Base-by-base conservation (phyloP, 1,140 invertebrate genomes). In the Chironomus tepperi region DNA sequence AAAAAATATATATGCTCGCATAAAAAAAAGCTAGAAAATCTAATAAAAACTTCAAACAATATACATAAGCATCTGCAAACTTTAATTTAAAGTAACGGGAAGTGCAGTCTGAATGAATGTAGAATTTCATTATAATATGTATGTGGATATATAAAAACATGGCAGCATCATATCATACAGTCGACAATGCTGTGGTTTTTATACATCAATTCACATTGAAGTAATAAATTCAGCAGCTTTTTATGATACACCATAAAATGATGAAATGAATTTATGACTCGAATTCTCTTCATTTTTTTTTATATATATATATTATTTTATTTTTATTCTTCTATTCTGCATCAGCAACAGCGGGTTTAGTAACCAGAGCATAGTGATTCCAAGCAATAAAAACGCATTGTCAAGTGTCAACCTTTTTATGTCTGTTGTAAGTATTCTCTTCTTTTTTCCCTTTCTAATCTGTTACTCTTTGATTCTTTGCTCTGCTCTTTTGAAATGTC, bases 211-310 rank as follows among this genome's bases (percentile, higher is more conserved):
- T 57, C 47, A 57, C 47, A 57, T 57, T 57, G 47, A 57, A 57
- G 47, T 57, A 57, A 57, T 57, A 57, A 57, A 57, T 57, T 57
- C 47, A 57, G 47, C 47, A 57, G 47, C 47, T 57, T 57, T 57
- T 57, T 57, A 57, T 57, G 47, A 57, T 57, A 57, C 12, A n/a
- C 47, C 47, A 57, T 57, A 57, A 57, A 57, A 57, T 57, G 47
- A 57, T 57, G 47, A 57, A 57, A 57, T 57, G 47, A 57, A 57
- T 57, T 57, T 57, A 57, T 57, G 47, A 57, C 47, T 57, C 47
- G 47, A 57, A 57, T 57, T 57, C 47, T 15, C n/a, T 12, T 57
- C n/a, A n/a, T 15, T 47, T 15, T 57, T 15, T n/a, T n/a, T n/a
- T n/a, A n/a, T n/a, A n/a, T n/a, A n/a, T n/a, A n/a, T 57, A 34